These are phyloP conservation scores for Ellobium chinense DNA, from an alignment of 2,888 invertebrate species.

Conservation along the genomic window DNA sequence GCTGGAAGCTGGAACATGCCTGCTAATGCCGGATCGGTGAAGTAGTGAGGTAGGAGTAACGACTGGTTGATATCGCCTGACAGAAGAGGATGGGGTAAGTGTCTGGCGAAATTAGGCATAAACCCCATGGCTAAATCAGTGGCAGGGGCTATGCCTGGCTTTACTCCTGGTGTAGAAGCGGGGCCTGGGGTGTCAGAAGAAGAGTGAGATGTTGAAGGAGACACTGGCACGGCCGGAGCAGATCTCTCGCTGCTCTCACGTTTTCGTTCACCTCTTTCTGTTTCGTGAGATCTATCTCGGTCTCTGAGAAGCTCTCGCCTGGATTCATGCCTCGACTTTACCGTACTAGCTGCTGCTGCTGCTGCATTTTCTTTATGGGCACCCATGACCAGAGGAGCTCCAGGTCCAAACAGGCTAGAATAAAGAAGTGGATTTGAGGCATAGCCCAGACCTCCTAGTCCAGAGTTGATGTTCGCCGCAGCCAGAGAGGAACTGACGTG, in stretches of 20 bases:
- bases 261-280: constrained; percentile 24
- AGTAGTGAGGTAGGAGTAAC: background rate
- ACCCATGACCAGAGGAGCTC: background rate
- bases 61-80: background rate
- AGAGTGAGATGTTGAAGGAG: constrained; percentile 36
- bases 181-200: constrained; percentile 45
- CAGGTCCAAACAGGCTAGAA: constrained; percentile 45
- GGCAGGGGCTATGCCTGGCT: background rate
- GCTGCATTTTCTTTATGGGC: background rate
- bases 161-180: constrained; percentile 62
- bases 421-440: constrained; percentile 46
- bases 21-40: constrained; percentile 51
- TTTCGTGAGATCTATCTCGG: constrained; percentile 34
- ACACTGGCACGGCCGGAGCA: background rate
- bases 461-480: background rate
- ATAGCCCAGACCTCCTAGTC: constrained; percentile 15
- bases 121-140: background rate
- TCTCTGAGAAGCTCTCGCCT: constrained; percentile 32
- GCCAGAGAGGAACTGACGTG: constrained; percentile 1
- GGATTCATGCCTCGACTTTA: constrained; percentile 19
- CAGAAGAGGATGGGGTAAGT: constrained; percentile 18
- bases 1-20: constrained; percentile 54
- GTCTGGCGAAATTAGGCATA: background rate
- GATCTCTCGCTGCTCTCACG: constrained; percentile 14
- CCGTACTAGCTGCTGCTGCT: background rate